Conservation (phyloP, 2,113 vertebrate species). For the Centropus bengalensis region DNA sequence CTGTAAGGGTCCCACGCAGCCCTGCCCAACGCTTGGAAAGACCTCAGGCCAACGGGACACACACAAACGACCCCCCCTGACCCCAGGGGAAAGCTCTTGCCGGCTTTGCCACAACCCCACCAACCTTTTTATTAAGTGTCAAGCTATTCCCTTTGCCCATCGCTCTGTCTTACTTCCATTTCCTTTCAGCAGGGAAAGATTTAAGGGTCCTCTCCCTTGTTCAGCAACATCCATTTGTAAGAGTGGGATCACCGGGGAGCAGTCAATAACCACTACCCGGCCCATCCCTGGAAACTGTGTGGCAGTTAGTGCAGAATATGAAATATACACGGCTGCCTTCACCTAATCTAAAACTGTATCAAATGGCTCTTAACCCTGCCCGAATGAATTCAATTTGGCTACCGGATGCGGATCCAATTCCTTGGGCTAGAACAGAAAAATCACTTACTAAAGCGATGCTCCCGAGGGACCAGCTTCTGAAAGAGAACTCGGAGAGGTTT, state of each 20-base stretch:
- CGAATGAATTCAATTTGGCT: constrained; percentile 71
- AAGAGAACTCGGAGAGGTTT: constrained; percentile 53
- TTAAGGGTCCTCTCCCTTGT: constrained; percentile 50
- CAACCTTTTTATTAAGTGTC: background rate
- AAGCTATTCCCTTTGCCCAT: background rate
- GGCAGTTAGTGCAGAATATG: constrained; percentile 39
- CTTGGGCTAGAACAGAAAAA: constrained; percentile 70
- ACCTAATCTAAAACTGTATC: constrained; percentile 66
- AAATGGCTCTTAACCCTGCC: constrained; percentile 66
- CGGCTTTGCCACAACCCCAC: background rate
- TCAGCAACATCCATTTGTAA: constrained; percentile 43
- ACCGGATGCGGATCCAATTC: constrained; percentile 61
- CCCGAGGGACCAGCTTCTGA: constrained; percentile 46
- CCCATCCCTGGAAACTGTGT: background rate
- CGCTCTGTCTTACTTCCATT: background rate
- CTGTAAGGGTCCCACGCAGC: background rate
- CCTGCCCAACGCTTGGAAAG: background rate
- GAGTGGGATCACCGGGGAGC: constrained; percentile 25
- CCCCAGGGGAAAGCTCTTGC: background rate
- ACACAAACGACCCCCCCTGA: background rate
- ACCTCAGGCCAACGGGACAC: background rate
- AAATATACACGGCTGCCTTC: constrained; percentile 58
- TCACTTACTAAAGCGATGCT: constrained; percentile 45
- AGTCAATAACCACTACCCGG: background rate
- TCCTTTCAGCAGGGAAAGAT: constrained; percentile 41